These are phyloP conservation scores for Lasioglossum figueresi DNA, from an alignment of 2,888 invertebrate species.

Conservation along the genomic window DNA sequence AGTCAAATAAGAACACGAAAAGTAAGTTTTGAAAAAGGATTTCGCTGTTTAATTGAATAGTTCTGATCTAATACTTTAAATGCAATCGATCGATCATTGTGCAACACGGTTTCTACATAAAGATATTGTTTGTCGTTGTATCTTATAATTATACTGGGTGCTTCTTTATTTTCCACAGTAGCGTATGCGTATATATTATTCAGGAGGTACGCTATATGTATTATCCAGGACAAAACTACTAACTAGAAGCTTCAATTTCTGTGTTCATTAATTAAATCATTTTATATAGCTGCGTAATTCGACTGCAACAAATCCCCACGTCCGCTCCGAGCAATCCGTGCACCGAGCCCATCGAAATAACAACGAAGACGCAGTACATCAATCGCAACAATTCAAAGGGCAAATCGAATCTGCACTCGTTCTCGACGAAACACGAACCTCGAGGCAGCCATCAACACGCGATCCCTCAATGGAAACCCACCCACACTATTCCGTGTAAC, in stretches of 20 bases:
- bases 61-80: too few relatives aligned
- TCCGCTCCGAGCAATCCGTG: neutral
- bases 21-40: too few relatives aligned
- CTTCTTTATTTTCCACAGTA: too few relatives aligned
- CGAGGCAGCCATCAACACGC: constrained; percentile 11
- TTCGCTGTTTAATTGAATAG: too few relatives aligned
- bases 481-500: constrained; percentile 19
- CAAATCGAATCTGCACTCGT: constrained; percentile 3
- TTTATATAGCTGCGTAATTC: neutral
- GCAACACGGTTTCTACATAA: too few relatives aligned
- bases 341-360: neutral
- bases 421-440: constrained; percentile 4
- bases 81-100: too few relatives aligned
- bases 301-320: neutral
- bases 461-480: neutral
- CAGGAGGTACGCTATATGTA: too few relatives aligned
- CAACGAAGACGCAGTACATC: neutral
- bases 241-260: neutral
- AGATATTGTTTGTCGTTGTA: too few relatives aligned
- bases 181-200: too few relatives aligned
- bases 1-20: too few relatives aligned
- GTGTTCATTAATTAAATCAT: neutral
- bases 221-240: too few relatives aligned
- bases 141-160: too few relatives aligned
- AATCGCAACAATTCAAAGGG: neutral